These are phyloP conservation scores for Scomber scombrus DNA, from an alignment of 2,113 vertebrate genomes.

Conservation along the genomic window DNA sequence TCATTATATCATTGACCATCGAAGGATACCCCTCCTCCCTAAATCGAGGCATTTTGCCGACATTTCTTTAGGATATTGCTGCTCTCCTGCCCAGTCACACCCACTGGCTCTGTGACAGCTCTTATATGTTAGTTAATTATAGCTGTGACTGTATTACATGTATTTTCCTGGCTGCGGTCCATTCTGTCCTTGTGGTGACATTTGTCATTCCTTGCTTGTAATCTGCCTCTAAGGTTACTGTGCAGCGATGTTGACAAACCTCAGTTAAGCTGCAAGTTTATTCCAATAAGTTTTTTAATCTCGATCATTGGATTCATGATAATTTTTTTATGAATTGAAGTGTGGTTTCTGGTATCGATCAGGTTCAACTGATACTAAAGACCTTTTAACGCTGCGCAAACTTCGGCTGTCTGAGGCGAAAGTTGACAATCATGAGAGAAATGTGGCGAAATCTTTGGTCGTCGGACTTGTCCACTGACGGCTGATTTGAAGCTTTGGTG, in stretches of 20 bases:
- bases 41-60: background rate
- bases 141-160: constrained; percentile 1
- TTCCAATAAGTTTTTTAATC: background rate
- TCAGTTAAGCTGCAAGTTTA: background rate
- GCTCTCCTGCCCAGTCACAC: background rate
- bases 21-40: too few relatives aligned
- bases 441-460: too few relatives aligned
- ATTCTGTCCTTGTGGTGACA: constrained; percentile 43
- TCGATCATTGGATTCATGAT: background rate
- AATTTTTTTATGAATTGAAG: background rate
- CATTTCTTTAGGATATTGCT: background rate
- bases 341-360: background rate
- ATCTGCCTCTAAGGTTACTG: constrained; percentile 25
- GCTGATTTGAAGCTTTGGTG: too few relatives aligned
- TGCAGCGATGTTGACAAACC: background rate
- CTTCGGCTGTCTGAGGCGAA: too few relatives aligned
- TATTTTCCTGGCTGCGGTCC: constrained; percentile 45
- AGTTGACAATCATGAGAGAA: too few relatives aligned
- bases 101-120: constrained; percentile 1
- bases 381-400: too few relatives aligned
- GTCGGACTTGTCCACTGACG: too few relatives aligned
- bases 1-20: background rate
- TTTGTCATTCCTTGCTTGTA: constrained; percentile 32
- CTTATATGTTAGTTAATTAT: constrained; percentile 39
- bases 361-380: too few relatives aligned